Base-by-base conservation (phyloP, 2,797 vertebrate genomes). In the Muraenolepis orangiensis region DNA sequence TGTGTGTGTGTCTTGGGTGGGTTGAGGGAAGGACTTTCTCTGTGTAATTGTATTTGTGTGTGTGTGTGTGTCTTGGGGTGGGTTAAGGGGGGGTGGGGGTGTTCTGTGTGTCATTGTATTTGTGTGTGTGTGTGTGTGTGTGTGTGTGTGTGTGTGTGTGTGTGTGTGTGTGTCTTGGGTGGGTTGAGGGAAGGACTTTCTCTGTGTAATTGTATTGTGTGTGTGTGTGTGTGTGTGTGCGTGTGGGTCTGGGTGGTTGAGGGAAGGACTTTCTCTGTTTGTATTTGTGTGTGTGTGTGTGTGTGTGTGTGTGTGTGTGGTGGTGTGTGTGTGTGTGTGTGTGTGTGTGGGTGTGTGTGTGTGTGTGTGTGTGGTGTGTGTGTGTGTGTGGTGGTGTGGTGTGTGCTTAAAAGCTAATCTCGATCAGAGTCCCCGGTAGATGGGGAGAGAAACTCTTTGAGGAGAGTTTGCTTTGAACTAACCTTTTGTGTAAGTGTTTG, bases 371-470 rank as follows among this genome's bases (percentile, higher is more conserved):
- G 23, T 14, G 64, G n/a, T 40, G 26, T 69, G 29, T 69, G 20
- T 28, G 64, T 71, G 61, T 67, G 32, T 69, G n/a, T n/a, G 18
- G n/a, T n/a, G n/a, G n/a, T n/a, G n/a, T n/a, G n/a, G n/a, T n/a
- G 57, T 77, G 57, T 69, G 69, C 70, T 46, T 68, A 36, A 80
- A 81, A 81, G 84, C 76, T 80, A 81, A 84, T 84, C 77, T 84
- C 80, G 77, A 86, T 85, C 81, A 76, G 71, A 72, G 76, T 81
- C 78, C 67, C 61, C 61, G 38, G 77, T 38, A 76, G 64, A 85
- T 82, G 77, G 85, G 26, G 72, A 82, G 75, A 79, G 81, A 78
- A 74, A 70, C 68, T 69, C 82, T 82, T 81, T 84, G 72, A 79
- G 78, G 61, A 74, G 64, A 73, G 74, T 77, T 76, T 57, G 51